Conservation (phyloP, 2,113 vertebrate species). For the Pygoscelis adeliae region DNA sequence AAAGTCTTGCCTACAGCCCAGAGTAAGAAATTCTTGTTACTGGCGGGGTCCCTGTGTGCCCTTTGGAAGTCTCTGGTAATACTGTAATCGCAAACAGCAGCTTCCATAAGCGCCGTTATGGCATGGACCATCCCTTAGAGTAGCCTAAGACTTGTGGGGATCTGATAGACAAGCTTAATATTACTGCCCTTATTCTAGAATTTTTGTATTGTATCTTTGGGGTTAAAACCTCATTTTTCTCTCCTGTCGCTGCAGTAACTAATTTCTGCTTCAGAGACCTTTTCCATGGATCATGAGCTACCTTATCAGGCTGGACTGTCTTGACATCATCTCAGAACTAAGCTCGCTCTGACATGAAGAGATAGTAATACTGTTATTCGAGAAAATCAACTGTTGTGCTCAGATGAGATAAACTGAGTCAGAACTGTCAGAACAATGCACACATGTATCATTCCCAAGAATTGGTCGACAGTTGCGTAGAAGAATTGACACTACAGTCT, state of each 20-base stretch:
- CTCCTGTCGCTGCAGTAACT: not conserved
- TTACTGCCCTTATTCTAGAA: not conserved
- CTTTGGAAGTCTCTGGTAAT: not conserved
- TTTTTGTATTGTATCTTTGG: not conserved
- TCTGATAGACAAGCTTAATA: not conserved
- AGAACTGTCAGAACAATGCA: not conserved
- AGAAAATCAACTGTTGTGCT: not conserved
- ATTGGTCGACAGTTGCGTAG: not conserved
- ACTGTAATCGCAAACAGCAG: not conserved
- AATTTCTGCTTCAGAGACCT: slow-evolving; percentile 14
- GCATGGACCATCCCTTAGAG: not conserved
- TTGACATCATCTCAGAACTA: not conserved
- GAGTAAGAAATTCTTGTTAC: not conserved
- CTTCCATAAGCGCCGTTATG: not conserved
- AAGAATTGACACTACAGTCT: not conserved
- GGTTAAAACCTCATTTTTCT: not conserved
- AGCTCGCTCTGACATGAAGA: not conserved
- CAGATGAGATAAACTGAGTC: not conserved
- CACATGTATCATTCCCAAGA: not conserved
- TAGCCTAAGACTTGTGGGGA: not conserved
- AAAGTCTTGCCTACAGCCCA: not conserved
- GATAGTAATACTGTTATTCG: not conserved
- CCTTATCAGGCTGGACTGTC: not conserved
- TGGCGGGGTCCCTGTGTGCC: not conserved
- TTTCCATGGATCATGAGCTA: not conserved